Conservation (phyloP, 2,797 vertebrate species). For the Staurois parvus region DNA sequence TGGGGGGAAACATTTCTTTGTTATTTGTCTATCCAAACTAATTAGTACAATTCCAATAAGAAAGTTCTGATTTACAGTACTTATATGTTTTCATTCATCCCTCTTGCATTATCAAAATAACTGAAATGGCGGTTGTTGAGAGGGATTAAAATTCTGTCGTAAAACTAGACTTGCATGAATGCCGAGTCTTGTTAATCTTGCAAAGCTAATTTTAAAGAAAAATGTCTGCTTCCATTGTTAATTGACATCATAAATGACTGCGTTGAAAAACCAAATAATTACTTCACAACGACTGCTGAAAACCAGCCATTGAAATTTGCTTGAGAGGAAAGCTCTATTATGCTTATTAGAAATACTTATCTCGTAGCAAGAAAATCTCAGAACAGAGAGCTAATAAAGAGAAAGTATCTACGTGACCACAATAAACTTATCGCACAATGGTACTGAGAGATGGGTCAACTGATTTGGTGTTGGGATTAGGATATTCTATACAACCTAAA, state of each 20-base stretch:
- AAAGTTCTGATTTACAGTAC: conserved; percentile 63
- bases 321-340: conserved; percentile 29
- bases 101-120: conserved; percentile 63
- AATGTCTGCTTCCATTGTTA: conserved; percentile 61
- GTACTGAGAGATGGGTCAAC: background rate
- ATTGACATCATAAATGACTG: conserved; percentile 63
- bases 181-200: conserved; percentile 55
- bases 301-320: conserved; percentile 40
- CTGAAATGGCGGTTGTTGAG: conserved; percentile 57
- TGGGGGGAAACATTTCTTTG: conserved; percentile 58
- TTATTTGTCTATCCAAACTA: conserved; percentile 63
- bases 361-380: conserved; percentile 26
- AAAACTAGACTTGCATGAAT: conserved; percentile 61
- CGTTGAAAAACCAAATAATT: conserved; percentile 62
- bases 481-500: background rate
- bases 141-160: conserved; percentile 56
- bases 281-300: conserved; percentile 56
- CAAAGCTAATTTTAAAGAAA: conserved; percentile 62
- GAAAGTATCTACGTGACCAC: conserved; percentile 8
- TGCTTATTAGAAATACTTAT: conserved; percentile 32
- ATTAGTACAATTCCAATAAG: conserved; percentile 62
- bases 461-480: background rate
- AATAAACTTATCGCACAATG: background rate
- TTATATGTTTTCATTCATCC: conserved; percentile 64
- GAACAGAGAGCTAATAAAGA: conserved; percentile 10